Conservation (phyloP, 2,113 vertebrate genomes). For the Puntigrus tetrazona region DNA sequence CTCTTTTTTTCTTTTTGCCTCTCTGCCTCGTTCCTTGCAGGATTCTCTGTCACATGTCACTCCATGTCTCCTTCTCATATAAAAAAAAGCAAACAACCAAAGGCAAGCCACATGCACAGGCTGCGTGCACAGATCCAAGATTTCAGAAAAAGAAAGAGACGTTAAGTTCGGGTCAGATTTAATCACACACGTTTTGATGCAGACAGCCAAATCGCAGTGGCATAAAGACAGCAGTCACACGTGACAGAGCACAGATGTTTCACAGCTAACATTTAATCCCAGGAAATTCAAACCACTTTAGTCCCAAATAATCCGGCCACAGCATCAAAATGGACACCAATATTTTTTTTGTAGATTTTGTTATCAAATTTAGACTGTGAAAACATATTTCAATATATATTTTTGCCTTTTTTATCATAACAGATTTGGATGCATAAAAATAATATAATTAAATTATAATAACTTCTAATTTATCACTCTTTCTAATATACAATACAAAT, state of each 20-base stretch:
- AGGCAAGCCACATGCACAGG: slow-evolving; percentile 9
- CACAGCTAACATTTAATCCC: slow-evolving; percentile 33
- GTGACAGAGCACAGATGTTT: slow-evolving; percentile 44
- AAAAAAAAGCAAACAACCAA: neutral
- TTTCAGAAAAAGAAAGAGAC: neutral
- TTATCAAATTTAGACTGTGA: neutral
- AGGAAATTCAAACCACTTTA: neutral
- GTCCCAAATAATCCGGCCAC: neutral
- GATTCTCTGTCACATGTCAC: slow-evolving; percentile 7
- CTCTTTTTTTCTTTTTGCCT: neutral
- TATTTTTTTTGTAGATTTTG: neutral
- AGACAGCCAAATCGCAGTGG: neutral
- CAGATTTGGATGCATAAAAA: neutral
- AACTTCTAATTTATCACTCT: neutral
- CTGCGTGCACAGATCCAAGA: neutral
- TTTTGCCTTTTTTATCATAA: neutral
- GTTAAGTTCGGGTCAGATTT: neutral
- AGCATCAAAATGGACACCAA: neutral
- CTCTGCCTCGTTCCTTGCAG: neutral
- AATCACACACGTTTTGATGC: slow-evolving; percentile 41
- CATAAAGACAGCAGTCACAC: slow-evolving; percentile 40
- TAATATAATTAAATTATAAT: no score
- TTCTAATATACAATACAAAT: no score
- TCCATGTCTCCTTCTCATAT: neutral
- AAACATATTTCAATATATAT: neutral